A percentile compares a stretch with the other conserved stretches of the same genome.
Conservation (phyloP, 2,888 invertebrate species). For the Apodemia mormo region DNA sequence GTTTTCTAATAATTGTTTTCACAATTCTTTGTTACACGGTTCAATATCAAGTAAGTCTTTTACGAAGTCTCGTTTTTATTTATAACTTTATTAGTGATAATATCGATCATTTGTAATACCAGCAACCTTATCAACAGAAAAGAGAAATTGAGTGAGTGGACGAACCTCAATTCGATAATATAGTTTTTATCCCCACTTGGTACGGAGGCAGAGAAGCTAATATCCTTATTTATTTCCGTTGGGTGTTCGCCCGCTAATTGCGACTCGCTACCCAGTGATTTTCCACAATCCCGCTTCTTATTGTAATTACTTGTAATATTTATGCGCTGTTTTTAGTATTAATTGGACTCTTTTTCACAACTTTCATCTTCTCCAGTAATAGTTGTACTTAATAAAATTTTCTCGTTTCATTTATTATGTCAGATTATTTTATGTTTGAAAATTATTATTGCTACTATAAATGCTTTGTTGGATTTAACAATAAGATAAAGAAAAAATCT, state of each 20-base stretch:
- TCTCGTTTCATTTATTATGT: constrained; percentile 27
- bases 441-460: neutral
- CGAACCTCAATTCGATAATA: constrained; percentile 53
- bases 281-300: constrained; percentile 61
- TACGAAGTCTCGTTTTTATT: neutral
- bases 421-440: neutral
- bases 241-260: constrained; percentile 77
- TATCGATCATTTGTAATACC: constrained; percentile 23
- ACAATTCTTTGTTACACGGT: neutral
- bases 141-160: constrained; percentile 30
- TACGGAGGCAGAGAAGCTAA: constrained; percentile 56
- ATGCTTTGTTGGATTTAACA: neutral
- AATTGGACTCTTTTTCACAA: constrained; percentile 27
- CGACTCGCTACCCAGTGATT: constrained; percentile 71
- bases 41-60: neutral
- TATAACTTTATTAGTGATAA: neutral
- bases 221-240: constrained; percentile 78
- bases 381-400: constrained; percentile 22
- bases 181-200: constrained; percentile 61
- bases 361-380: constrained; percentile 19
- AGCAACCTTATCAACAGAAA: constrained; percentile 34
- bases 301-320: constrained; percentile 46
- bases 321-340: constrained; percentile 43
- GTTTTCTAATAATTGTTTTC: neutral
- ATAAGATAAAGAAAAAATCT: too few relatives aligned